A percentile compares a stretch with the other conserved stretches of the same genome.
Conservation (phyloP, 2,888 invertebrate genomes). For the Lycocerus yunnanus region DNA sequence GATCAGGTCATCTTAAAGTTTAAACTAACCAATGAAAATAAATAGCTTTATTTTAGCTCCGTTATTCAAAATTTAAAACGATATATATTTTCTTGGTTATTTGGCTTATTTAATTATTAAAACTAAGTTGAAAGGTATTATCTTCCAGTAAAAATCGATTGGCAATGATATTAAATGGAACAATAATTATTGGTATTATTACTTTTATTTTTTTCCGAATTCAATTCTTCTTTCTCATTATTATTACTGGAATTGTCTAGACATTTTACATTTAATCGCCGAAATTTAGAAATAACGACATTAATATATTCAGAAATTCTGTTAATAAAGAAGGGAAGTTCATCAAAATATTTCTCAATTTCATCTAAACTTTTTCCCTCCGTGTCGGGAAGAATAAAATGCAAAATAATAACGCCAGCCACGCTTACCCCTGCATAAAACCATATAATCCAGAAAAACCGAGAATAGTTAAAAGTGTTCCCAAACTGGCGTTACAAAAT, state of each 20-base stretch:
- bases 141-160: too few relatives aligned
- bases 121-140: too few relatives aligned
- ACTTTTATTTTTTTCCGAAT: neutral
- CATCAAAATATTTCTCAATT: neutral
- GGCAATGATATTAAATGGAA: neutral
- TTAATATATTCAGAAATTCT: neutral
- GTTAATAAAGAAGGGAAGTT: neutral
- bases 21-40: too few relatives aligned
- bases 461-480: neutral
- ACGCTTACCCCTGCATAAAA: neutral
- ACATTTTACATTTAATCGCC: neutral
- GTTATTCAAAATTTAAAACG: too few relatives aligned
- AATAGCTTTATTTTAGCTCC: too few relatives aligned
- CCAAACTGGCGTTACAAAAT: neutral
- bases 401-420: neutral
- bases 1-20: too few relatives aligned
- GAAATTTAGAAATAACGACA: neutral
- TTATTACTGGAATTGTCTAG: neutral
- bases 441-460: neutral
- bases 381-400: neutral
- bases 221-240: neutral
- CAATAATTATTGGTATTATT: neutral
- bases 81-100: too few relatives aligned
- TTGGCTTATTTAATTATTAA: too few relatives aligned
- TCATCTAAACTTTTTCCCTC: neutral